phyloP scores from a whole-genome alignment of 2,797 vertebrate species.

The Scomberomorus guttatus region DNA sequence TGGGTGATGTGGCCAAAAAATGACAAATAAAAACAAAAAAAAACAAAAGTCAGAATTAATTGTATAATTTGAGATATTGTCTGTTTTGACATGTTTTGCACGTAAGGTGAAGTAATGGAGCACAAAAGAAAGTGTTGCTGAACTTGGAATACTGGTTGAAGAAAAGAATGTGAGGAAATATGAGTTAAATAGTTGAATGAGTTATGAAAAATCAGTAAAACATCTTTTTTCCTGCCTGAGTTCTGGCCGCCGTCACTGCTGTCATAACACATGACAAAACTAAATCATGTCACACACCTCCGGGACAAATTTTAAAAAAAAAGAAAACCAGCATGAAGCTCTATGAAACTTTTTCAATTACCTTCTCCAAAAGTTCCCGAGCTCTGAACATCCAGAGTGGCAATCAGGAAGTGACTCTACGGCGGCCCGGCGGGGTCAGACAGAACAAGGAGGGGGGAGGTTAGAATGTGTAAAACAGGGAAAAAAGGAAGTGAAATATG shows the following conservation, averaged over 20 bases:
- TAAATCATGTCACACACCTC: constrained; percentile 16
- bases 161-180: too few relatives aligned
- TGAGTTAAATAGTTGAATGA: too few relatives aligned
- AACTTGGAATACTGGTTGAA: too few relatives aligned
- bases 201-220: background rate
- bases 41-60: too few relatives aligned
- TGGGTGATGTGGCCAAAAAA: too few relatives aligned
- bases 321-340: background rate
- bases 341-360: constrained; percentile 72
- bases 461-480: constrained; percentile 66
- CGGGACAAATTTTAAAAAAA: background rate
- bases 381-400: constrained; percentile 58
- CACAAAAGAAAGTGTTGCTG: too few relatives aligned
- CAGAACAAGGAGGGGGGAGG: constrained; percentile 34
- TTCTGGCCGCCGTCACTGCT: background rate
- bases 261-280: background rate
- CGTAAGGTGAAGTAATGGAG: too few relatives aligned
- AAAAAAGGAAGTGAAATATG: constrained; percentile 48
- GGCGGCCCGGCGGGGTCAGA: constrained; percentile 59
- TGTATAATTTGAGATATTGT: too few relatives aligned
- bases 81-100: too few relatives aligned
- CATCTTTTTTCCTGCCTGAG: background rate
- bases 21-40: too few relatives aligned
- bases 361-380: constrained; percentile 48
- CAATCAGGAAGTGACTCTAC: constrained; percentile 68